Evolutionary conservation across 2,797 vertebrate species (phyloP).

Genomic region (Lepus townsendii): DNA sequence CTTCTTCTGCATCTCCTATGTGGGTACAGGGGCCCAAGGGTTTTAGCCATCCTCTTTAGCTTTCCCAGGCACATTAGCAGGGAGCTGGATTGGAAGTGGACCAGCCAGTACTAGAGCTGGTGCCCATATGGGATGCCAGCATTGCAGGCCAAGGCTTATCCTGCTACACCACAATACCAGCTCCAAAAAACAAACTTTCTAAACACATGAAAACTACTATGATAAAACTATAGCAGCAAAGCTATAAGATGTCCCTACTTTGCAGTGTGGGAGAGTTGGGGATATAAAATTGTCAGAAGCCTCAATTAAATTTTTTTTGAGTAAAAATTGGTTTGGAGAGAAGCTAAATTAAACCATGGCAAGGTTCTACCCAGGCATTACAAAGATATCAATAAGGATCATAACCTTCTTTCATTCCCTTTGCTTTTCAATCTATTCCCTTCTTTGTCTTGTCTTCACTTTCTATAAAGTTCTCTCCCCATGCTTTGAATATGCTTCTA

Average conservation of each 20-base stretch:
- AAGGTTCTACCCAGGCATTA: background rate
- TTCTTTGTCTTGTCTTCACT: background rate
- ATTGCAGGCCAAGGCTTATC: too few species aligned
- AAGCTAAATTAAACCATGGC: background rate
- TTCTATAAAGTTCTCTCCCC: background rate
- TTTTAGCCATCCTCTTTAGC: too few species aligned
- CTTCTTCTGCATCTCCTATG: too few species aligned
- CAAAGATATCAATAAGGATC: background rate
- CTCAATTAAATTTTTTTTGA: background rate
- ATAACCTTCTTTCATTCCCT: background rate
- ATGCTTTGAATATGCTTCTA: background rate
- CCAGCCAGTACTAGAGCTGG: too few species aligned
- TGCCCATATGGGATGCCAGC: too few species aligned
- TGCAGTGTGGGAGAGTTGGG: background rate
- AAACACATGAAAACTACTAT: background rate
- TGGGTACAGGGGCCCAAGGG: too few species aligned
- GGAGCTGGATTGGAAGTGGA: too few species aligned
- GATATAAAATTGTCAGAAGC: background rate
- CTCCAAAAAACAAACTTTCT: background rate
- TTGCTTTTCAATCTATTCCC: background rate
- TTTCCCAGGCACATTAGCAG: too few species aligned
- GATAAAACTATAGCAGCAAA: background rate
- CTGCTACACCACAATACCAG: too few species aligned
- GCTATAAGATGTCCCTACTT: background rate
- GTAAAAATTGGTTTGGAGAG: background rate